Evolutionary conservation across 2,888 invertebrate genomes (phyloP).

Genomic region (Automeris io): DNA sequence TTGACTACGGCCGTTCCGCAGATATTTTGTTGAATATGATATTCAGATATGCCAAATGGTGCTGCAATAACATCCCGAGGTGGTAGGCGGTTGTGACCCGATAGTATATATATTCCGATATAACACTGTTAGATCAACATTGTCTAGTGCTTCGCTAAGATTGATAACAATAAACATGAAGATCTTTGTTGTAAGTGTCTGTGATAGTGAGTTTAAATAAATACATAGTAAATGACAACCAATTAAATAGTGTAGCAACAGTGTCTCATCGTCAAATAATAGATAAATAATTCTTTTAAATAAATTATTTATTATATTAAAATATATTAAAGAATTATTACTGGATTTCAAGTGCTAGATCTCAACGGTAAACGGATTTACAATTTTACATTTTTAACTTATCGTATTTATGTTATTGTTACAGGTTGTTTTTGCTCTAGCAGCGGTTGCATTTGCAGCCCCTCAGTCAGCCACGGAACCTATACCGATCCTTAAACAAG

Average conservation of each 20-base stretch:
- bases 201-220: conserved; percentile 38
- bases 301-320: too few relatives aligned
- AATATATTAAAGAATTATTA: too few relatives aligned
- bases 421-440: conserved; percentile 55
- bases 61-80: conserved; percentile 64
- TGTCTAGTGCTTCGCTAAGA: conserved; percentile 65
- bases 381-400: too few relatives aligned
- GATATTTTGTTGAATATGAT: conserved; percentile 60
- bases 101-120: conserved; percentile 68
- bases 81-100: conserved; percentile 60
- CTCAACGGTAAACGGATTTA: too few relatives aligned
- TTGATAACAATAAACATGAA: conserved; percentile 60
- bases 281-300: too few relatives aligned
- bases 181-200: conserved; percentile 67
- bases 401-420: too few relatives aligned
- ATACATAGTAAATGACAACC: conserved; percentile 16
- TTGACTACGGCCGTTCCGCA: conserved; percentile 40
- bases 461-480: conserved; percentile 53
- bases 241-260: not conserved
- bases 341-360: too few relatives aligned
- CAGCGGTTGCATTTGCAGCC: conserved; percentile 55
- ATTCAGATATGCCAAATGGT: conserved; percentile 58
- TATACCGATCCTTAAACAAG: conserved; percentile 73
- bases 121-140: conserved; percentile 60
- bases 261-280: not conserved